Evolutionary conservation across 2,113 vertebrate species (phyloP), one percentile per base, ranked within the genome.

Genomic region (Paratilapia polleni): DNA sequence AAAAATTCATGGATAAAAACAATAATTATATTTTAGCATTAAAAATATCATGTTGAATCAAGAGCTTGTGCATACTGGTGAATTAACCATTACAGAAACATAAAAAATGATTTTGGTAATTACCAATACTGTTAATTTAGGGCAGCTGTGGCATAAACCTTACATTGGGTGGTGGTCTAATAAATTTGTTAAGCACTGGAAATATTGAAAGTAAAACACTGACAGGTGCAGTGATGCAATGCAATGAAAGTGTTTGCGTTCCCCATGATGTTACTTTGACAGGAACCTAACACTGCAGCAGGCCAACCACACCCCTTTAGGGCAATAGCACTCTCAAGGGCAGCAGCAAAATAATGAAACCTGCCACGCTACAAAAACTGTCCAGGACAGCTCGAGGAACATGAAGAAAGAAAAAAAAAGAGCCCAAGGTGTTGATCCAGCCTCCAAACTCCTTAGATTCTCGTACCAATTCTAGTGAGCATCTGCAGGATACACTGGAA

Each of bases 401-500:
- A 31, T 5, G 24, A 28, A 73, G 52, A 19, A 52, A 52, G 43
- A 73, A 41, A 15, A 52, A 73, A 73, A 19, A 49, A 49, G 43
- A 70, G 66, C 43, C 24, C 43, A 13, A 24, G 5, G 2, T 49
- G 43, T 28, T 70, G 24, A 20, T 5, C 3, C 2, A 31, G 24
- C 64, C 24, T 52, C 43, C 19, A 5, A 73, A 73, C 10, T 73
- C 66, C 17, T 20, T 41, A 73, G 43, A 20, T 31, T 10, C 28
- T n/a, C n/a, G n/a, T n/a, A n/a, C n/a, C 12, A 73, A 52, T 20
- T 43, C 43, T 24, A 73, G 24, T 52, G 0, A 73, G 17, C 0
- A 0, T 73, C 66, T 13, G 3, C 0, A 0, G 66, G 24, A 31
- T 52, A 6, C 9, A 70, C 0, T 70, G 15, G 15, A 70, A 49